Percentiles rank a stretch among this genome's conserved stretches.
phyloP scores from a whole-genome alignment of 1,140 invertebrate genomes.

The Drosophila pectinifera region DNA sequence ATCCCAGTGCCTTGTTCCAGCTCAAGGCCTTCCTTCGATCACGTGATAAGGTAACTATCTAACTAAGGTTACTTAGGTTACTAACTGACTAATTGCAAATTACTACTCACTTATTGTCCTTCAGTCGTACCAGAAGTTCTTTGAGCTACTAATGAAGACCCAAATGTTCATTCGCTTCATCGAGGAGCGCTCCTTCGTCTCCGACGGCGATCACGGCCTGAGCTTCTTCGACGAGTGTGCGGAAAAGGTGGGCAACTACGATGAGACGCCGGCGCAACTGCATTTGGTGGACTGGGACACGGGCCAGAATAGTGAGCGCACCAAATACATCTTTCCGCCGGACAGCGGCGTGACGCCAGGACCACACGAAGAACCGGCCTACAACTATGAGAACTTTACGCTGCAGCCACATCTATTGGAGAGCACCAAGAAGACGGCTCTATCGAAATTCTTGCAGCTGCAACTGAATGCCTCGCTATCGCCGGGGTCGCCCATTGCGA shows the following conservation, averaged over 20 bases:
- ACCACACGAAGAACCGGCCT: slow-evolving; percentile 48
- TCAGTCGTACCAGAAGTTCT: slow-evolving; percentile 95
- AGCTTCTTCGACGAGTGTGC: slow-evolving; percentile 99
- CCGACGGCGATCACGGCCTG: slow-evolving; percentile 96
- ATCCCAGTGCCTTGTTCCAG: slow-evolving; percentile 97
- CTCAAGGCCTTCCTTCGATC: slow-evolving; percentile 91
- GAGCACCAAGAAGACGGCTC: slow-evolving; percentile 81
- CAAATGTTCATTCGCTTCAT: slow-evolving; percentile 99
- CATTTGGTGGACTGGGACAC: slow-evolving; percentile 91
- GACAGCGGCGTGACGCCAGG: slow-evolving; percentile 86
- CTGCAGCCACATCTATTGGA: slow-evolving; percentile 86
- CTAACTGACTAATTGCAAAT: too few species aligned
- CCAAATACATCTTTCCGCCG: slow-evolving; percentile 98
- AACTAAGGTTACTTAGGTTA: too few species aligned
- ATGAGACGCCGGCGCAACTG: slow-evolving; percentile 86
- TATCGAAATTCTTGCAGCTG: slow-evolving; percentile 81
- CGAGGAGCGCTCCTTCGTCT: slow-evolving; percentile 99
- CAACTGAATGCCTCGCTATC: slow-evolving; percentile 85
- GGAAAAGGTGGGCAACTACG: slow-evolving; percentile 90
- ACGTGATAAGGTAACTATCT: slow-evolving; percentile 86
- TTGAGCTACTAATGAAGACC: slow-evolving; percentile 94
- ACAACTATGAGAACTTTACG: slow-evolving; percentile 86
- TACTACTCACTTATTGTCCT: neutral
- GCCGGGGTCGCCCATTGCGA: slow-evolving; percentile 95
- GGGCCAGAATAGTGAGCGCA: slow-evolving; percentile 91